Percentiles rank a stretch among this genome's conserved stretches.
phyloP scores from a whole-genome alignment of 2,797 vertebrate species.

The Limosa lapponica region DNA sequence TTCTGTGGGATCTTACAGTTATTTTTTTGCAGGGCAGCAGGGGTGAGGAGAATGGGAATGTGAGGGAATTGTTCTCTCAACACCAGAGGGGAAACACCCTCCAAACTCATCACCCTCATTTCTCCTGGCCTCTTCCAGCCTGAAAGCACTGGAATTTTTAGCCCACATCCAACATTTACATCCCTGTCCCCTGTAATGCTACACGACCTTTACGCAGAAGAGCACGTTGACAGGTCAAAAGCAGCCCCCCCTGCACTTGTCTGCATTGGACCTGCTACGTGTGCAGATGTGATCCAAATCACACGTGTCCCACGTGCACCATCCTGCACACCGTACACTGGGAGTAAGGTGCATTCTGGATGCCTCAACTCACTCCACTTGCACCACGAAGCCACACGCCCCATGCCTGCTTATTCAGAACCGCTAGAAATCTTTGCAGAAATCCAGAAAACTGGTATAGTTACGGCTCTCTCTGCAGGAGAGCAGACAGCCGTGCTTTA shows the following conservation, averaged over 20 bases:
- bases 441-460: background rate
- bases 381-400: background rate
- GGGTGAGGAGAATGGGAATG: background rate
- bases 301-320: background rate
- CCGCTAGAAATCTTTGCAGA: background rate
- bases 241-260: background rate
- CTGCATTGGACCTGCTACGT: rapidly evolving
- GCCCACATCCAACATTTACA: background rate
- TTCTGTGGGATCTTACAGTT: background rate
- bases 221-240: background rate
- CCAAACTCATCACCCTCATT: background rate
- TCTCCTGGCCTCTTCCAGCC: background rate
- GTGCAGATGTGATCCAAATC: background rate
- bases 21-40: background rate
- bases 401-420: background rate
- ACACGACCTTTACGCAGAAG: background rate
- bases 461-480: background rate
- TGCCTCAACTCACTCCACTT: background rate
- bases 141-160: background rate
- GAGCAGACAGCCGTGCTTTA: background rate
- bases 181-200: background rate
- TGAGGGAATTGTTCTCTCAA: background rate
- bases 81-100: background rate
- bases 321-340: background rate
- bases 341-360: background rate